Evolutionary conservation across 1,140 invertebrate genomes (phyloP).

Genomic region (Zaprionus vittiger): DNA sequence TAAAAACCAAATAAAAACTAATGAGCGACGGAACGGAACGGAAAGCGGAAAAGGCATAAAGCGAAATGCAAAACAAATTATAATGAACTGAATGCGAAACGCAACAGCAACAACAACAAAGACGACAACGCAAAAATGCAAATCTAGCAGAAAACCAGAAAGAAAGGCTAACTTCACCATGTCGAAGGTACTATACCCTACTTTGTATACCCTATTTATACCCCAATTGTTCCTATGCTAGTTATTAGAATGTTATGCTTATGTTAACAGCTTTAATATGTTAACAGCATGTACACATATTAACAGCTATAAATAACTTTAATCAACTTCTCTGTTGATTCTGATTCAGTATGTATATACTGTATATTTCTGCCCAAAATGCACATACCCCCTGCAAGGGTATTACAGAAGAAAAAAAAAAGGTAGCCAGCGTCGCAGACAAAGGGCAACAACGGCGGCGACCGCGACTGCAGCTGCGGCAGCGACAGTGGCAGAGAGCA

Average conservation of each 20-base stretch:
- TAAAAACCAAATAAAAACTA: slow-evolving; percentile 48
- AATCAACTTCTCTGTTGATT: no score
- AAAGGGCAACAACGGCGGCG: slow-evolving; percentile 30
- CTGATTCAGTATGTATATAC: no score
- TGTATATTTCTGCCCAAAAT: no score
- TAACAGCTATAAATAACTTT: no score
- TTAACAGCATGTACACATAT: no score
- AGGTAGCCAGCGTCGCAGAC: slow-evolving; percentile 29
- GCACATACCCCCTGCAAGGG: no score
- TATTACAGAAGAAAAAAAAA: slow-evolving; percentile 14
- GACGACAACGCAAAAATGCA: slow-evolving; percentile 42
- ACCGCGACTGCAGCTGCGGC: not conserved
- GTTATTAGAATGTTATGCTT: no score
- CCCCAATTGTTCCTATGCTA: no score
- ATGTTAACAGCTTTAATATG: no score
- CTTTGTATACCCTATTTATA: no score
- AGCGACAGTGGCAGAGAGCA: slow-evolving; percentile 1
- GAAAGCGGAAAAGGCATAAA: slow-evolving; percentile 46
- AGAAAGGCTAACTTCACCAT: no score
- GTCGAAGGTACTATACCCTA: no score
- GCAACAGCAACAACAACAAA: not conserved
- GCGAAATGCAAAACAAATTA: slow-evolving; percentile 50
- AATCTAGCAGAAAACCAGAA: slow-evolving; percentile 34
- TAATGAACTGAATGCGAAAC: slow-evolving; percentile 23
- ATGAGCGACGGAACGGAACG: slow-evolving; percentile 40